Base-by-base conservation (phyloP, 2,113 vertebrate species). In the Merops nubicus region DNA sequence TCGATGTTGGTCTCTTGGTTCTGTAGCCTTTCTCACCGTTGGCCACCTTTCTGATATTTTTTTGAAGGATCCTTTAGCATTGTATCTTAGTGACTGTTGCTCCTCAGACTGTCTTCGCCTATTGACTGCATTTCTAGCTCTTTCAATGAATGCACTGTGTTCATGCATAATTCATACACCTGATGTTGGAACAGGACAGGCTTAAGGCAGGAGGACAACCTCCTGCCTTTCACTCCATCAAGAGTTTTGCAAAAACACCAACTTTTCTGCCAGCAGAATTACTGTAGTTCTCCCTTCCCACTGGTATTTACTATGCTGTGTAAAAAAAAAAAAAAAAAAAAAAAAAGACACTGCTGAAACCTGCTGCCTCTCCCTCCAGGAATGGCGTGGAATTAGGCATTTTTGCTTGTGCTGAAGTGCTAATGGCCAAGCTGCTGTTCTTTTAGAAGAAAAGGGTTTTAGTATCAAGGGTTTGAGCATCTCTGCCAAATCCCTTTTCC, bases 321-420 rank as follows among this genome's bases (percentile, higher is more conserved):
- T 95, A 76, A 96, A 89, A 78, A 74, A 45, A 93, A 94, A n/a
- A n/a, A 76, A 96, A 89, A 78, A 74, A 45, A 93, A 94, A 76
- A 96, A 89, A 78, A 74, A 45, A 93, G 93, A 70, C 5, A 3
- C 53, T 83, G 83, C 86, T 83, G 91, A 88, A 34, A 45, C n/a
- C 48, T 75, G 48, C 62, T 88, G 48, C n/a, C 20, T 81, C 43
- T 95, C 57, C 21, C 51, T 78, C 68, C 64, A 82, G 59, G 45
- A 80, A 62, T 69, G 64, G n/a, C 54, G 53, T 3, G 5, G 88
- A 90, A 81, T 81, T 40, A 53, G 0, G 8, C 0, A 0, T 0
- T 89, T 91, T 54, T 12, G 10, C 80, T 74, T 93, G 78, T 82
- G 88, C 82, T 82, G 78, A 81, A 81, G 51, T 90, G 78, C 91